These are phyloP conservation scores for Urophycis tenuis DNA, from an alignment of 2,797 vertebrate species.

Conservation along the genomic window DNA sequence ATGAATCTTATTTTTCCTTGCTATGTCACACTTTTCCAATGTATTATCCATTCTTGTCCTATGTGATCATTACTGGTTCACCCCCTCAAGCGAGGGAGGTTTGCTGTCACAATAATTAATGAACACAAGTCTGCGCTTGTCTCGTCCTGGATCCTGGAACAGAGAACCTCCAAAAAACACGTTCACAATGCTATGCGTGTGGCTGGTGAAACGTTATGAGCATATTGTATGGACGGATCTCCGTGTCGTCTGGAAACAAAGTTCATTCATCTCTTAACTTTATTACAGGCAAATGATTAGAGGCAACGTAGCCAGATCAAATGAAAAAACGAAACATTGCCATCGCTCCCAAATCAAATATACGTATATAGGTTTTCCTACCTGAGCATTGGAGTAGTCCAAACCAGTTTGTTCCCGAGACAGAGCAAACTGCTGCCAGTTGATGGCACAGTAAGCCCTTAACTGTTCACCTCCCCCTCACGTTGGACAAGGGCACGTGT, in stretches of 20 bases:
- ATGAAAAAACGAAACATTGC: conserved; percentile 12
- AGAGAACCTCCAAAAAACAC: not conserved
- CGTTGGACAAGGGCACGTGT: conserved; percentile 58
- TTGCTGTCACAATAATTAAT: conserved; percentile 29
- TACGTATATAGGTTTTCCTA: conserved; percentile 35
- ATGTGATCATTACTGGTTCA: conserved; percentile 57
- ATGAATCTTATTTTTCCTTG: conserved; percentile 33
- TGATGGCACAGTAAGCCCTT: conserved; percentile 51
- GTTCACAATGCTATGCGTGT: not conserved
- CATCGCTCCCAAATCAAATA: not conserved
- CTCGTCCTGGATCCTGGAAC: not conserved
- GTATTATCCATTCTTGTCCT: conserved; percentile 42
- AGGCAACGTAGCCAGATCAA: not conserved
- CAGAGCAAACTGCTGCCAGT: conserved; percentile 48
- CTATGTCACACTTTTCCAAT: conserved; percentile 49
- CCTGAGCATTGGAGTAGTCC: conserved; percentile 46
- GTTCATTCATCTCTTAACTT: not conserved
- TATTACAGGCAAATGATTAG: not conserved
- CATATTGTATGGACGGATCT: not conserved
- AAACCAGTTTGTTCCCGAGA: conserved; percentile 36
- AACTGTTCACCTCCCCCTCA: conserved; percentile 65
- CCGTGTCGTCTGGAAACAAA: not conserved
- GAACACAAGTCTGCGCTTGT: conserved; percentile 10
- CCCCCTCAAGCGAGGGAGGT: conserved; percentile 20
- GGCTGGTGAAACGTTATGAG: not conserved